Base-by-base conservation (phyloP, 2,797 vertebrate genomes). In the Lepilemur septentrionalis region DNA sequence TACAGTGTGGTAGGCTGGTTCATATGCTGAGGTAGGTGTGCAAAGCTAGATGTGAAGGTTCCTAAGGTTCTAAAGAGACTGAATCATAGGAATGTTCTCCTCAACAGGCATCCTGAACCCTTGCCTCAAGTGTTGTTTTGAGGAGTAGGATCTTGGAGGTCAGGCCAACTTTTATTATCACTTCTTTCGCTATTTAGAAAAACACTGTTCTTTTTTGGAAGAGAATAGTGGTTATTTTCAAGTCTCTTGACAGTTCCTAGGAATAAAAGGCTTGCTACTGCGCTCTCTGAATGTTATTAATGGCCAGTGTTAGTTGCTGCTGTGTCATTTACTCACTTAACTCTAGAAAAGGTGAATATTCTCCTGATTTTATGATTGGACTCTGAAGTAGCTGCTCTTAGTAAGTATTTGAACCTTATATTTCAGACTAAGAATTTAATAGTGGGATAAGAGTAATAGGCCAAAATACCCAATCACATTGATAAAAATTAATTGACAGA, bases 231-330 rank as follows among this genome's bases (percentile, higher is more conserved):
- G 52, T 63, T 92, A 67, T 76, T 91, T 96, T 94, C 63, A 75
- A 25, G 69, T 95, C 38, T 96, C 48, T 80, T 70, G 41, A 89
- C 28, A 91, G 83, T 94, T 79, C 83, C 81, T 84, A 91, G 90
- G 70, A 96, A 73, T 93, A 22, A 41, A 69, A 97, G 86, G 70
- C 73, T 93, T 70, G 92, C 82, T 95, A 5, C 59, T 93, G 57
- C 96, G 41, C 70, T 89, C 69, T 75, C 72, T 75, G 97, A 93
- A 70, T 15, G 35, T 88, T 86, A 18, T 46, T 84, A 83, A 86
- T 89, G 88, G 85, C 79, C 87, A 85, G 48, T 92, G 89, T 93
- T 67, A 80, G 78, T 69, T 96, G 43, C 82, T 82, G 78, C 78
- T 35, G 57, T 63, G 43, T 65, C 43, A 48, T 61, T 89, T 22